Evolutionary conservation across 2,113 vertebrate genomes (phyloP).

Genomic region (Mellivora capensis): DNA sequence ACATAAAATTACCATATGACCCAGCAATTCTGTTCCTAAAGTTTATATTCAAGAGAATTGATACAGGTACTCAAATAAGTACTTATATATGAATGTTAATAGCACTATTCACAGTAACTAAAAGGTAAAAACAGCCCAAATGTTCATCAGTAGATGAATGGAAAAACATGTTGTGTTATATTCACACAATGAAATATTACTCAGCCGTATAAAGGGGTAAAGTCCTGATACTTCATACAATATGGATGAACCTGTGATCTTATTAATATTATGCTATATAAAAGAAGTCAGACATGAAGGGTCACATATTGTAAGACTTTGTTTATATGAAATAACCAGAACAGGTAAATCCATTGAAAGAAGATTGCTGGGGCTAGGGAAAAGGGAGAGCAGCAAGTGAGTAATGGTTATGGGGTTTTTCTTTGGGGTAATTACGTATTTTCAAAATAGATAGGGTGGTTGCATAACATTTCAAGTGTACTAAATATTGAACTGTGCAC

Average conservation of each 20-base stretch:
- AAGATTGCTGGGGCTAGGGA: not conserved
- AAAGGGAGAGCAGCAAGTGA: not conserved
- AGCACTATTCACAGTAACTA: not conserved
- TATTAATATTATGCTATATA: not conserved
- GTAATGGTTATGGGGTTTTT: not conserved
- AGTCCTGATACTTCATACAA: not conserved
- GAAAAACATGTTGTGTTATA: not conserved
- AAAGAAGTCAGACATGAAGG: not conserved
- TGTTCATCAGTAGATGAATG: not conserved
- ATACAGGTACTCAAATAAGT: not conserved
- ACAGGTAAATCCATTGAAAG: not conserved
- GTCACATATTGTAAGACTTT: not conserved
- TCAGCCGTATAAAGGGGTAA: not conserved
- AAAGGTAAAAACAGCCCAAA: not conserved
- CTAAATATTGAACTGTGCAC: not conserved
- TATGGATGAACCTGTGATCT: not conserved
- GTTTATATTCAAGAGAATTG: not conserved
- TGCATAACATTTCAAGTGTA: not conserved
- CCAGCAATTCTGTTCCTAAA: not conserved
- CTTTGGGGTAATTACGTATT: not conserved
- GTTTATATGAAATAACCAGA: not conserved
- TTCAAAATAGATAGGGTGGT: not conserved
- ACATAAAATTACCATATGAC: not conserved
- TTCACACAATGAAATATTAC: not conserved
- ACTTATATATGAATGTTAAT: not conserved